Evolutionary conservation across 64 coral and sea anemone genomes (phyloP), one percentile per base, ranked within the genome.

Genomic region (Orbicella faveolata): DNA sequence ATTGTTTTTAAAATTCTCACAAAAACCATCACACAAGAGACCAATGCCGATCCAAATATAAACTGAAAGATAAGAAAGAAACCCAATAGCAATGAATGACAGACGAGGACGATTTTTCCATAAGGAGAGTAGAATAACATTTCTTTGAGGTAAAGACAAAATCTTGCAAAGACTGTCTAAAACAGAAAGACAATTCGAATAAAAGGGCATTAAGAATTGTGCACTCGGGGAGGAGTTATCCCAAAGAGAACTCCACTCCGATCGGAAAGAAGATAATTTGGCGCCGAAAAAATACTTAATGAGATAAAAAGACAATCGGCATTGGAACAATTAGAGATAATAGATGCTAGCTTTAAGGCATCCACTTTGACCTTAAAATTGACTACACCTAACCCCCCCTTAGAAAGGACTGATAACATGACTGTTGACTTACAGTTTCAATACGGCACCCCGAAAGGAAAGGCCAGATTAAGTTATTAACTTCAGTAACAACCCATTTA

Each of bases 381-480:
- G 3, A 35, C 1, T 33, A 88, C 16, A n/a, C 21, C 10, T 0
- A 90, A 18, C 6, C 78, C 88, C 4, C 88, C 78, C 3, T 0
- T 41, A 41, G n/a, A 8, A 0, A 8, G 0, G 16, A 4, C 20
- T 2, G 36, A 44, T 52, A 26, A 7, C 59, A 73, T 0, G 76
- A 55, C 3, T 65, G 54, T 2, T 39, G 16, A 23, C 61, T 16
- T 1, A 90, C 78, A 16, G 34, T 23, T 61, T 90, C 78, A 1
- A 68, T 83, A 61, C 61, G 73, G 0, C 57, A 16, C 0, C 51
- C 79, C 89, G 68, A 90, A 1, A 90, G 0, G 26, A 83, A 91
- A 2, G 33, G 67, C 17, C 67, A 91, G 9, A 82, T 39, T 0
- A 70, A 3, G 0, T 20, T 19, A 13, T 91, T 79, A 3, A 74